These are phyloP conservation scores for Brachystomella parvula DNA, from an alignment of 1,140 invertebrate genomes.

Conservation along the genomic window DNA sequence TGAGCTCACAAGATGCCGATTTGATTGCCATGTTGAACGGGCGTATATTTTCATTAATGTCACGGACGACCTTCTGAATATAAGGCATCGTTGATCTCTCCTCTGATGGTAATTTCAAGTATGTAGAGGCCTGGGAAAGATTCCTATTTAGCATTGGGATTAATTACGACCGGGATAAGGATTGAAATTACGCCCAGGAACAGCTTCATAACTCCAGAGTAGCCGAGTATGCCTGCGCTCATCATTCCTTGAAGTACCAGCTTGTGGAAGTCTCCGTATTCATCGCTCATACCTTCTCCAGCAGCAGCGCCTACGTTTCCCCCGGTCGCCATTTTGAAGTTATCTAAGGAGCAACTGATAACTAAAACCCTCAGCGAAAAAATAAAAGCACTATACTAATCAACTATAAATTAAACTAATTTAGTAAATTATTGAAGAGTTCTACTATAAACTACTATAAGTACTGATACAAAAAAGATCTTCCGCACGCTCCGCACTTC, in stretches of 20 bases:
- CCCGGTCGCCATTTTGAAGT: too few species aligned
- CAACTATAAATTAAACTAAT: too few species aligned
- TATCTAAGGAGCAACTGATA: too few species aligned
- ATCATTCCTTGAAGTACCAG: constrained; percentile 33
- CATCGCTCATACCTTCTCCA: too few species aligned
- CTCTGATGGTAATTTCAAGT: background rate
- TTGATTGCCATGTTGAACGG: constrained; percentile 27
- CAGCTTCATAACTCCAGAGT: constrained; percentile 24
- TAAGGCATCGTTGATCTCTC: constrained; percentile 13
- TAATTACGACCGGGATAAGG: constrained; percentile 15
- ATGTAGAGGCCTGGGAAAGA: too few species aligned
- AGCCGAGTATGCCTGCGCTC: constrained; percentile 23
- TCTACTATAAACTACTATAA: too few species aligned
- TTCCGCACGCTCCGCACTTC: too few species aligned
- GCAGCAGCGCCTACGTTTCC: too few species aligned
- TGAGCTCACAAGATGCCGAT: constrained; percentile 30
- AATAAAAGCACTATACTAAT: too few species aligned
- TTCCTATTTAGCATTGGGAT: background rate
- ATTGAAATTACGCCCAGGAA: constrained; percentile 22
- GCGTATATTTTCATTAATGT: constrained; percentile 33
- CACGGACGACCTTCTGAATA: constrained; percentile 23
- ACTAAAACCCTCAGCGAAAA: too few species aligned
- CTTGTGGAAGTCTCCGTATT: constrained; percentile 30
- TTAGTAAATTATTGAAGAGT: too few species aligned
- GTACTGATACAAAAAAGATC: too few species aligned